These are phyloP conservation scores for Brassicogethes aeneus DNA, from an alignment of 2,888 invertebrate species.

Conservation along the genomic window DNA sequence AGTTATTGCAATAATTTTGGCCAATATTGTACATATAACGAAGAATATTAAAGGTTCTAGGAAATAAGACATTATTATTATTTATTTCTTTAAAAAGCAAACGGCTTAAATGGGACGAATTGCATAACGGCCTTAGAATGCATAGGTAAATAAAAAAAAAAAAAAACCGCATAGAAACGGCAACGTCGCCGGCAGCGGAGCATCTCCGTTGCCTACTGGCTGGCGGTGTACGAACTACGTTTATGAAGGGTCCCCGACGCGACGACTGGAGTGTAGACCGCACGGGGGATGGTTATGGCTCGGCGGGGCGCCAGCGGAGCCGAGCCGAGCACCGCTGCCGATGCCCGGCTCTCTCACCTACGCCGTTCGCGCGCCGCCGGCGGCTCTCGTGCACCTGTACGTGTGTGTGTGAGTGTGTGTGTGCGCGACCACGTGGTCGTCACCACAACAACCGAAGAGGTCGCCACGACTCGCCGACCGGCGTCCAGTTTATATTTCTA, in stretches of 20 bases:
- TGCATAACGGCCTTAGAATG: too few species aligned
- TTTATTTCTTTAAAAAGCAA: too few species aligned
- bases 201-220: too few species aligned
- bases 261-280: constrained; percentile 35
- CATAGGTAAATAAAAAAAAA: too few species aligned
- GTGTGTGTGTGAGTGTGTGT: background rate
- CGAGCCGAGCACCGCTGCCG: constrained; percentile 24
- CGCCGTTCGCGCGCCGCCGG: constrained; percentile 33
- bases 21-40: too few species aligned
- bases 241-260: constrained; percentile 27
- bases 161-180: constrained; percentile 12
- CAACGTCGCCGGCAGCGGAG: constrained; percentile 8
- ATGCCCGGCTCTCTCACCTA: constrained; percentile 31
- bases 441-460: constrained; percentile 26
- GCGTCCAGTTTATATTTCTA: too few species aligned
- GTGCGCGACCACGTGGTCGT: constrained; percentile 43
- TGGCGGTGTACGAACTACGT: constrained; percentile 1
- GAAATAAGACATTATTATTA: too few species aligned
- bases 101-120: too few species aligned
- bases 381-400: constrained; percentile 46
- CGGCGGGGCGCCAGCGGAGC: constrained; percentile 40
- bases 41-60: too few species aligned
- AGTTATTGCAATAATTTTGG: too few species aligned
- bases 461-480: constrained; percentile 36
- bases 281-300: constrained; percentile 42